Evolutionary conservation across 2,888 invertebrate genomes (phyloP), one percentile per base, ranked within the genome.

Genomic region (Hyles lineata): DNA sequence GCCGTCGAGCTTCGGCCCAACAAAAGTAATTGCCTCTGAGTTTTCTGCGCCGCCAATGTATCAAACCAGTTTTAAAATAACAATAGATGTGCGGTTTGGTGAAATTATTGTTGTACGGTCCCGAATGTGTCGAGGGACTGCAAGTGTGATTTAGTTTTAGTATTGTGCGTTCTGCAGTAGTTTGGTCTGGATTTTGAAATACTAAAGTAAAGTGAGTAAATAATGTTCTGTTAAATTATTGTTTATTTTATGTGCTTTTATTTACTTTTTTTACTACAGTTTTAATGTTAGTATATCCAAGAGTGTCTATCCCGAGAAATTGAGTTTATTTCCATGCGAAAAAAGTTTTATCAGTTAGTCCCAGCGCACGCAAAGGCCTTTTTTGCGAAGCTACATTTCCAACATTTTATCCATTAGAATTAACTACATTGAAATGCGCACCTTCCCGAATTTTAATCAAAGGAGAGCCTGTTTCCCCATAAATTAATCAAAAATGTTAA

Each of bases 401-500:
- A 23, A 21, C 67, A 50, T 15, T 11, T 63, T 67, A 25, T 67
- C 67, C 50, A 50, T 50, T 67, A 58, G 29, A 55, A n/a, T 29
- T 58, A 55, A 52, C 55, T 32, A 52, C n/a, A 70, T 55, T 25
- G 60, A 71, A 43, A 71, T 71, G 71, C 71, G 58, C 17, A 32
- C 60, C 60, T 43, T 58, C 21, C 6, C 50, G 59, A 15, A 61
- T 61, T 59, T 60, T 50, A 71, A 71, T 71, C 55, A 63, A 72
- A 32, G 35, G 55, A 71, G 70, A 74, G 71, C 58, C 74, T 50
- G 70, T 63, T 70, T 71, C 63, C 71, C 67, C 70, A 71, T 67
- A 67, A 67, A 76, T 76, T 74, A 78, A 77, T 76, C 73, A 74
- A 76, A 76, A 76, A 76, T 75, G 72, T 76, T 76, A 72, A 70